Base-by-base conservation (phyloP, 2,113 vertebrate genomes). In the Lynx canadensis region DNA sequence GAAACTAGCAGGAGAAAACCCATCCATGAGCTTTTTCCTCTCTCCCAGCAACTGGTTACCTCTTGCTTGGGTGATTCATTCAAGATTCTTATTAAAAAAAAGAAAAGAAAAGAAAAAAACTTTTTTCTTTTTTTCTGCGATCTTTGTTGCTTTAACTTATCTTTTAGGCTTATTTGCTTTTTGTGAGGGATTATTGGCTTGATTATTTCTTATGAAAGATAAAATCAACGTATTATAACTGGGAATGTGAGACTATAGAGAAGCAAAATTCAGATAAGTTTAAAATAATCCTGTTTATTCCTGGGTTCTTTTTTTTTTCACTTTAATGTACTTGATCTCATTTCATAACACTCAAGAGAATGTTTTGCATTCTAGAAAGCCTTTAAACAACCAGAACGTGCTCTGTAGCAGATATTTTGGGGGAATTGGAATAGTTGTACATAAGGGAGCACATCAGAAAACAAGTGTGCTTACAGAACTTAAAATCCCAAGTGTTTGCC, bases 91-190 rank as follows among this genome's bases (percentile, higher is more conserved):
- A 29, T 60, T 25, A 8, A 60, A 60, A 21, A 60, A 60, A 60
- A 7, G 21, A 57, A 21, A 57, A 18, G 25, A 41, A 31, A 18
- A 65, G 7, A 65, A 88, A 65, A 50, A 93, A 80, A 4, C 7
- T 73, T 91, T 96, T 21, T 81, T 84, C 65, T 45, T 19, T 50
- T 85, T 52, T 33, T 6, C 52, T 38, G 3, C 90, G 23, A 90
- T 88, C 29, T 91, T 93, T 68, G 55, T 89, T 88, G 11, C 66
- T 82, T 94, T 95, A 71, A 87, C 4, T 83, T 88, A 60, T 11
- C 33, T 83, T 95, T 83, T 94, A 83, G n/a, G 31, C 92, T 95
- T 87, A 31, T 95, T 89, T 89, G 23, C 50, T 91, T 96, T 76
- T 93, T 80, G 5, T 50, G 52, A 31, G 79, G 55, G 23, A n/a